Base-by-base conservation (phyloP, 2,888 invertebrate species). In the Synanthedon myopaeformis region DNA sequence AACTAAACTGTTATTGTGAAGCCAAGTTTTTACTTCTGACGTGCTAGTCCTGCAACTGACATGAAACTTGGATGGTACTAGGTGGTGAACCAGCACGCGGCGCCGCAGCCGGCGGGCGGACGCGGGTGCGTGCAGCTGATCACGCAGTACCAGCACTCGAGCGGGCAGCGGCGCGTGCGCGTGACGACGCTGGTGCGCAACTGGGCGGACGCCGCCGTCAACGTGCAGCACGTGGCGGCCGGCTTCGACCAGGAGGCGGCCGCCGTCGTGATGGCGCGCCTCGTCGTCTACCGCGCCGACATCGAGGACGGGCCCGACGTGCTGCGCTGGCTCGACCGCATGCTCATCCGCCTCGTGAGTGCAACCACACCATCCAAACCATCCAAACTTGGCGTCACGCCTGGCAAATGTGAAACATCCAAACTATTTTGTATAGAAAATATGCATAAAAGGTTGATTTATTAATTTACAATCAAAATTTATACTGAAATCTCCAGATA, bases 221-320 rank as follows among this genome's bases (percentile, higher is more conserved):
- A 96, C 74, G 89, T 96, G 58, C 95, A 95, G 72, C 96, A 97
- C 76, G 94, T 98, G 55, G 92, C 96, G 64, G 96, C 96, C 42
- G 97, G 98, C 3, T 98, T 98, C 82, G 98, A 99, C 87, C 98
- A 99, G 88, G 99, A 99, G 82, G 96, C 98, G 12, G 96, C 98
- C 0, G 98, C 99, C 0, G 99, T 99, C 53, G 89, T 98, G 53
- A 98, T 99, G 97, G 95, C 97, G 0, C 91, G 99, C 23, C 92
- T 98, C 77, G 99, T 98, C 12, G 97, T 98, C 35, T 98, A 96
- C 88, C 90, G 97, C 65, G 98, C 99, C 0, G 97, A 98, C 79
- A 93, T 94, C 11, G 96, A 96, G 69, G 98, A 98, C 72, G 97
- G 98, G 41, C 96, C 98, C 0, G 99, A 99, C 77, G 98, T 99